phyloP scores from a whole-genome alignment of 2,888 invertebrate species.

The Argyresthia goedartella region DNA sequence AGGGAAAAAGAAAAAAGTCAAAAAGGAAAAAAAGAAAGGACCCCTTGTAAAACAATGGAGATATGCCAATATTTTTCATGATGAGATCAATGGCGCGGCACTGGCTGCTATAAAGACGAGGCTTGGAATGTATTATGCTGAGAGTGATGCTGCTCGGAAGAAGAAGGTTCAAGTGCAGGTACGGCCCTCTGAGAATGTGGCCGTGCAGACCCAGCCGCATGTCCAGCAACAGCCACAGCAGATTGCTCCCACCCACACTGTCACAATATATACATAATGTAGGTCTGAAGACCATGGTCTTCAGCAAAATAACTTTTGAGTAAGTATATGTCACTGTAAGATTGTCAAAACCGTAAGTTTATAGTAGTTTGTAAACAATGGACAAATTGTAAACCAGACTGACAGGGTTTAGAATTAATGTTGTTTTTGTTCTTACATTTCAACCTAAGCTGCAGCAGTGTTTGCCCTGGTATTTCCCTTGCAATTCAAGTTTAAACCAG shows the following conservation, averaged over 20 bases:
- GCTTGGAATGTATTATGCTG: slow-evolving; percentile 63
- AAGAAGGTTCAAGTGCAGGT: slow-evolving; percentile 51
- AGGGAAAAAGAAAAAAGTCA: slow-evolving; percentile 34
- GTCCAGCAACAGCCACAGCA: slow-evolving; percentile 32
- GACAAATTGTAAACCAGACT: too few species aligned
- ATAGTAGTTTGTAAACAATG: too few species aligned
- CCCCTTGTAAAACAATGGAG: slow-evolving; percentile 69
- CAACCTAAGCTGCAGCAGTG: too few species aligned
- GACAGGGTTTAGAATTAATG: too few species aligned
- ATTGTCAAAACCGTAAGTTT: too few species aligned
- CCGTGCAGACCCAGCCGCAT: slow-evolving; percentile 32
- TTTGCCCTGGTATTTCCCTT: too few species aligned
- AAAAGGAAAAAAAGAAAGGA: slow-evolving; percentile 53
- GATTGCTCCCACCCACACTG: slow-evolving; percentile 49
- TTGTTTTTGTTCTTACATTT: too few species aligned
- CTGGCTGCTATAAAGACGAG: slow-evolving; percentile 65
- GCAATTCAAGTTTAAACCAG: too few species aligned
- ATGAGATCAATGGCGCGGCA: slow-evolving; percentile 66
- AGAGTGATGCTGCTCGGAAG: slow-evolving; percentile 61
- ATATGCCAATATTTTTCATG: slow-evolving; percentile 69
- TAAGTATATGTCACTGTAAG: too few species aligned
- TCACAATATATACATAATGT: slow-evolving; percentile 44
- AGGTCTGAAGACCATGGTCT: background rate
- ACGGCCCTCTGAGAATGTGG: slow-evolving; percentile 18
- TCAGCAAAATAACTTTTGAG: background rate